A percentile compares a stretch with the other conserved stretches of the same genome.
phyloP scores from a whole-genome alignment of 2,888 invertebrate species.

The Lochmaea crataegi region DNA sequence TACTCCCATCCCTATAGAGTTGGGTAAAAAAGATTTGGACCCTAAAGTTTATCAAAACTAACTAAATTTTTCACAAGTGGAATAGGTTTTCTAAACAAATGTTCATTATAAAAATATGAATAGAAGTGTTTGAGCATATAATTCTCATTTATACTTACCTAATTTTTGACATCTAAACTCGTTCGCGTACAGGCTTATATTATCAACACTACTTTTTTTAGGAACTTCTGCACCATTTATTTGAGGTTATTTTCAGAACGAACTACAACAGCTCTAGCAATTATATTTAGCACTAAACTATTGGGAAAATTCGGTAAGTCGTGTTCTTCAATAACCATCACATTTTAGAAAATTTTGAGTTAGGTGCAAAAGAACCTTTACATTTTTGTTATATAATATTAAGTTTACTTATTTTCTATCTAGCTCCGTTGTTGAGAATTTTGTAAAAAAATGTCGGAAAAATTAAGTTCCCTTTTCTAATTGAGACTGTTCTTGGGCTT shows the following conservation, averaged over 20 bases:
- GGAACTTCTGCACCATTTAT: conserved; percentile 25
- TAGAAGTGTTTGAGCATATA: conserved; percentile 41
- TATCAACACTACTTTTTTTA: conserved; percentile 23
- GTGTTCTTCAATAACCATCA: conserved; percentile 22
- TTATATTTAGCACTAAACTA: conserved; percentile 17
- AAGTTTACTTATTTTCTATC: conserved; percentile 9
- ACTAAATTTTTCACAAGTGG: conserved; percentile 38
- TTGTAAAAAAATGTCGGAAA: conserved; percentile 34
- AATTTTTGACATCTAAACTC: conserved; percentile 27
- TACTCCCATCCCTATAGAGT: conserved; percentile 40
- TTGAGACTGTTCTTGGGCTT: conserved; percentile 12
- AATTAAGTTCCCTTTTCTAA: conserved; percentile 23
- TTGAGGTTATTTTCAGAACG: conserved; percentile 30
- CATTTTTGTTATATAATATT: conserved; percentile 14
- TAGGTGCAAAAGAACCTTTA: conserved; percentile 33
- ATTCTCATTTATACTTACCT: conserved; percentile 32
- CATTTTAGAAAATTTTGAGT: conserved; percentile 16
- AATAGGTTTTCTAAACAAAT: conserved; percentile 30
- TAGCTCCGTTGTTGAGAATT: conserved; percentile 28
- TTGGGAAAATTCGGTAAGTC: conserved; percentile 19
- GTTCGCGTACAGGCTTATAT: conserved; percentile 13
- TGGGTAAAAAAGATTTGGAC: conserved; percentile 46
- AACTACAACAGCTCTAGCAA: conserved; percentile 6
- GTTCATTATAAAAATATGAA: conserved; percentile 42
- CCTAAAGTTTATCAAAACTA: conserved; percentile 40